These are phyloP conservation scores for Saguinus midas DNA, from an alignment of 2,113 vertebrate genomes.

Conservation along the genomic window DNA sequence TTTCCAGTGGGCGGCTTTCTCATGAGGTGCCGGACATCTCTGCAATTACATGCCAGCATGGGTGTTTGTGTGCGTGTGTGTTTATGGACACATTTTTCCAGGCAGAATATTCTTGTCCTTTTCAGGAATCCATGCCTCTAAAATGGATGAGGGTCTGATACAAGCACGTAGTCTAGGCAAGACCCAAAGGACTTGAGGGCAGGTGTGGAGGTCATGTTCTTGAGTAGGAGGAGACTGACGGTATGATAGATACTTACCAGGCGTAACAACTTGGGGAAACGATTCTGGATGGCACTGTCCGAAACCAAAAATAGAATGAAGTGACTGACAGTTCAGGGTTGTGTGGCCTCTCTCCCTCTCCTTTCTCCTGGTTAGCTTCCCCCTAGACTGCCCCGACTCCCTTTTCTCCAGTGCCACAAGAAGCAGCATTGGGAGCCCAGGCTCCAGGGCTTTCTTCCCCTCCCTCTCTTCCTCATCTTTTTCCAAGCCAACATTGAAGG, in stretches of 20 bases:
- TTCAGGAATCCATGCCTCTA: background rate
- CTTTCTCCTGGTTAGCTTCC: background rate
- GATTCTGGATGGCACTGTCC: conserved; percentile 85
- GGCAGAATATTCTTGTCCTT: background rate
- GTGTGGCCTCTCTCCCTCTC: background rate
- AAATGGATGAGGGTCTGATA: background rate
- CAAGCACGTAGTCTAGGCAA: background rate
- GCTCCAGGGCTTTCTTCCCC: background rate
- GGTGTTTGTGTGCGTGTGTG: background rate
- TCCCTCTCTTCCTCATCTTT: background rate
- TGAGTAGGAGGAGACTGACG: background rate
- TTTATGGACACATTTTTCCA: background rate
- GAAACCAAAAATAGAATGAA: conserved; percentile 58
- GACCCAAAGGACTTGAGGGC: background rate
- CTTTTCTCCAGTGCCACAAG: background rate
- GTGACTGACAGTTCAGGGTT: background rate
- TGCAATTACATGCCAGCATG: background rate
- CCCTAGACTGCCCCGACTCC: background rate
- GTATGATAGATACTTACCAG: conserved; percentile 83
- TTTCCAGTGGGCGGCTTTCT: background rate
- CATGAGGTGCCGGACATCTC: background rate
- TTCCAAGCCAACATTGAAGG: background rate
- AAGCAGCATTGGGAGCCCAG: background rate
- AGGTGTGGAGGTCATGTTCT: background rate
- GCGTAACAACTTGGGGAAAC: conserved; percentile 88